phyloP scores from a whole-genome alignment of 2,797 vertebrate genomes.

The Betta splendens region DNA sequence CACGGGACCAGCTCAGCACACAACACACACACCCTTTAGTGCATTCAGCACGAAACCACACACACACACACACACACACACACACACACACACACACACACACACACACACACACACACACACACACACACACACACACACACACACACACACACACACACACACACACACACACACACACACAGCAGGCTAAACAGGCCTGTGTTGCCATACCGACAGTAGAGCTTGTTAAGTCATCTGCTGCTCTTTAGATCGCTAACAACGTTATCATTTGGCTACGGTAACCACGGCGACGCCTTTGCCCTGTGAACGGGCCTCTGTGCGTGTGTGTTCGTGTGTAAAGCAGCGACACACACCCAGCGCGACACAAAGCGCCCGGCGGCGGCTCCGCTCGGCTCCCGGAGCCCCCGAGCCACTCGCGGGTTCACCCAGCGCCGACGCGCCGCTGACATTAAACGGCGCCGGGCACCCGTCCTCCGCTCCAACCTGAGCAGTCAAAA shows the following conservation, averaged over 20 bases:
- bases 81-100: conserved; percentile 34
- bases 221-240: conserved; percentile 65
- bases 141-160: conserved; percentile 22
- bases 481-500: background rate
- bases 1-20: conserved; percentile 50
- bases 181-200: conserved; percentile 37
- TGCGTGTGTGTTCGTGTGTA: conserved; percentile 30
- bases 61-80: conserved; percentile 37
- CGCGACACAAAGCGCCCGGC: too few species aligned
- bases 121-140: conserved; percentile 37
- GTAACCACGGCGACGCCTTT: conserved; percentile 60
- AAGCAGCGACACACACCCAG: conserved; percentile 49
- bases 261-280: conserved; percentile 64
- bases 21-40: conserved; percentile 29
- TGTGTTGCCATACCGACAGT: conserved; percentile 68
- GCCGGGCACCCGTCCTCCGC: conserved; percentile 2
- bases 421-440: conserved; percentile 8
- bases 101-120: conserved; percentile 41
- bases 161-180: conserved; percentile 24
- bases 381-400: background rate
- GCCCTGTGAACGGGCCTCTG: conserved; percentile 10
- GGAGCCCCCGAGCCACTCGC: conserved; percentile 1
- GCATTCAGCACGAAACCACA: conserved; percentile 39
- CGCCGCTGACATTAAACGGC: background rate
- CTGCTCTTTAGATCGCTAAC: conserved; percentile 67